These are phyloP conservation scores for Smithornis capensis DNA, from an alignment of 2,113 vertebrate species.

Conservation along the genomic window DNA sequence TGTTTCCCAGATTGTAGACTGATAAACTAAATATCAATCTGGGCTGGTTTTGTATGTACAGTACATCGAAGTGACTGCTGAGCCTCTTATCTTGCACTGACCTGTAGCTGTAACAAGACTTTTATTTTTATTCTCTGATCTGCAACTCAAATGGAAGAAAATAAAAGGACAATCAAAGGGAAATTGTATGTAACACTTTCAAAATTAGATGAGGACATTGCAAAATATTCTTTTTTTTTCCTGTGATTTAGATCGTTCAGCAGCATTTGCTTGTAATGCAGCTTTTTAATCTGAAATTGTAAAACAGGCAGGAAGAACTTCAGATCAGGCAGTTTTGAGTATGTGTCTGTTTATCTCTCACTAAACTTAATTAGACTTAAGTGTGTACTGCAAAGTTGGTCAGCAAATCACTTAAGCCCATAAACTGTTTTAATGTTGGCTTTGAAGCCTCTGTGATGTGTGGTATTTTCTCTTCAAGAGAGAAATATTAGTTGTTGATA, in stretches of 20 bases:
- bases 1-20: conserved; percentile 45
- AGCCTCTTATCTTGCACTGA: conserved; percentile 51
- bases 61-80: conserved; percentile 10
- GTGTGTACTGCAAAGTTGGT: neutral
- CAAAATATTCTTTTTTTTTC: neutral
- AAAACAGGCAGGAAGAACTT: neutral
- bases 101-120: conserved; percentile 53
- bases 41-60: conserved; percentile 8
- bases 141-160: conserved; percentile 9
- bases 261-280: neutral
- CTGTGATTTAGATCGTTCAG: neutral
- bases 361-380: neutral
- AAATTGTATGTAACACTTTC: neutral
- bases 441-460: conserved; percentile 60
- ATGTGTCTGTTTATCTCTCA: neutral
- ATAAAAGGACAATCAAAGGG: neutral
- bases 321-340: neutral
- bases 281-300: neutral
- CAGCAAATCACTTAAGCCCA: neutral
- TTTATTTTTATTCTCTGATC: conserved; percentile 33
- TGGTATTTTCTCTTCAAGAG: conserved; percentile 63
- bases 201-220: neutral
- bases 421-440: conserved; percentile 41
- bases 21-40: conserved; percentile 59
- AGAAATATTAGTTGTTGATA: conserved; percentile 69